Base-by-base conservation (phyloP, 2,113 vertebrate genomes). In the Physeter macrocephalus region DNA sequence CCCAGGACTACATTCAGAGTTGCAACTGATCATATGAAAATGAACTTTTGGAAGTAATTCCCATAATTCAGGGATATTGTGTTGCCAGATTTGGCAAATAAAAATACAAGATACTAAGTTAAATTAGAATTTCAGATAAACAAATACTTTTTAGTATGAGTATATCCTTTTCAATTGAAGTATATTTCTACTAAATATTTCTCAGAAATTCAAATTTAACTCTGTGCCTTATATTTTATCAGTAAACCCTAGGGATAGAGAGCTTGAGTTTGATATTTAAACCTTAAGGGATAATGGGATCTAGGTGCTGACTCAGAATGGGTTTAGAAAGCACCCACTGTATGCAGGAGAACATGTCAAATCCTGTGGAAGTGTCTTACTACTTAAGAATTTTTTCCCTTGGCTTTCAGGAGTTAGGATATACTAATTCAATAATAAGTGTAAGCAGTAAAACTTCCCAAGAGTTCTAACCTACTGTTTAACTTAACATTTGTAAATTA, bases 241-340 rank as follows among this genome's bases (percentile, higher is more conserved):
- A 39, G 46, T 54, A 82, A 83, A 85, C 18, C n/a, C 27, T 75
- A 86, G 27, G 36, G 7, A 52, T 31, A 89, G 64, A 72, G 17
- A 84, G 13, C 20, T 64, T 93, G 14, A 80, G 36, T 92, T 96
- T 95, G 49, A 54, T 92, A 29, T 36, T 89, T 95, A 90, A 92
- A 89, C 46, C 3, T 21, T 23, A 67, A 74, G 9, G 29, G 7
- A 39, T n/a, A 66, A 11, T 41, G 64, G 27, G 12, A 85, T 82
- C 21, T 82, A 31, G 29, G 17, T 61, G 3, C 72, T 89, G 13
- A 92, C 14, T 88, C 14, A 72, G 21, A 72, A 43, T 59, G 81
- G 7, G 43, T 52, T 39, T 39, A n/a, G 20, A 31, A 83, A 80
- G 31, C 34, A 88, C 18, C 23, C 6, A 15, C 21, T 83, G 8